Evolutionary conservation across 1,140 invertebrate genomes (phyloP).

Genomic region (Euborellia annulipes): DNA sequence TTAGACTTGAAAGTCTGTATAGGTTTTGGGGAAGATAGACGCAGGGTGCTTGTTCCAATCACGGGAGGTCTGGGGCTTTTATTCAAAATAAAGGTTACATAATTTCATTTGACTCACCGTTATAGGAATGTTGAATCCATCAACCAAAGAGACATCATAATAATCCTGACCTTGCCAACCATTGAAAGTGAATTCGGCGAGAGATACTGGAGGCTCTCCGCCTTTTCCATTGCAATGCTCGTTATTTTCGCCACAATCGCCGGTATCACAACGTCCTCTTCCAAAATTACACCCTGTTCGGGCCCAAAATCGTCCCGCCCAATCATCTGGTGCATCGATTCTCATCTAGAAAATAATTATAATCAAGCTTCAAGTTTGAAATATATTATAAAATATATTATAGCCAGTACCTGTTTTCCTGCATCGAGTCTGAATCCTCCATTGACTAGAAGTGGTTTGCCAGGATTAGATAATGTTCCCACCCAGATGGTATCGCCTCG

Average conservation of each 20-base stretch:
- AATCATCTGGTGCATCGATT: conserved; percentile 8
- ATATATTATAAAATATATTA: too few relatives aligned
- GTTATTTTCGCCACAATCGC: conserved; percentile 19
- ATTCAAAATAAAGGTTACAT: too few relatives aligned
- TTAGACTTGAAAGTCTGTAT: too few relatives aligned
- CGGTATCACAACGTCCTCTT: conserved; percentile 17
- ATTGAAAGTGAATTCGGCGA: conserved; percentile 22
- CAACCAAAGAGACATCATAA: conserved; percentile 23
- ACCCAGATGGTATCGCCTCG: conserved; percentile 12
- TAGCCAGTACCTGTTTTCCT: background rate
- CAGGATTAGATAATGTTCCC: conserved; percentile 9
- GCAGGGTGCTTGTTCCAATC: too few relatives aligned
- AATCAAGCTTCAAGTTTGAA: too few relatives aligned
- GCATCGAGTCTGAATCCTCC: conserved; percentile 7
- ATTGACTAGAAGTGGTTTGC: background rate
- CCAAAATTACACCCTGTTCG: conserved; percentile 16
- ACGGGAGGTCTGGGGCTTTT: too few relatives aligned
- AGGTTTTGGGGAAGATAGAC: too few relatives aligned
- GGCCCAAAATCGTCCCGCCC: conserved; percentile 21
- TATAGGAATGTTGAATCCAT: conserved; percentile 22
- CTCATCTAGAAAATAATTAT: background rate
- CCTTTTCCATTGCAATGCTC: conserved; percentile 14
- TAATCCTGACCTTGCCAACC: conserved; percentile 17
- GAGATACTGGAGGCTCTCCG: conserved; percentile 18
- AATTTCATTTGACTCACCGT: conserved; percentile 16